Conservation (phyloP, 1,140 invertebrate species). For the Ceratina australensis region DNA sequence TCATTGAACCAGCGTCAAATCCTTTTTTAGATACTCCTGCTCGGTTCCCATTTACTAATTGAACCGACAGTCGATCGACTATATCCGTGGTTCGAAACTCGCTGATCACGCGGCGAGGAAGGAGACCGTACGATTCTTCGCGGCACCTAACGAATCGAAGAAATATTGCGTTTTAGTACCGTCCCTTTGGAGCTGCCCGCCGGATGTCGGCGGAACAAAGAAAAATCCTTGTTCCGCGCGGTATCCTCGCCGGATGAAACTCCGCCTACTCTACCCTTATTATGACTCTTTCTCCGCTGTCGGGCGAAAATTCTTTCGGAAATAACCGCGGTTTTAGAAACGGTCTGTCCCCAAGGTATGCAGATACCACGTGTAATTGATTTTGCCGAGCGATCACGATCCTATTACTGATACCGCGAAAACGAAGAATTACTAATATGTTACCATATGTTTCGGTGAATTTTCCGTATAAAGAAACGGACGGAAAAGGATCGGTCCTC, state of each 20-base stretch:
- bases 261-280: slow-evolving; percentile 60
- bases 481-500: slow-evolving; percentile 12
- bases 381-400: too few species aligned
- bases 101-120: slow-evolving; percentile 10
- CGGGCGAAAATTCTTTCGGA: slow-evolving; percentile 31
- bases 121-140: slow-evolving; percentile 64
- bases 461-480: slow-evolving; percentile 6
- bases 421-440: neutral
- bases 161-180: slow-evolving; percentile 51
- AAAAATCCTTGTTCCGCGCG: slow-evolving; percentile 51
- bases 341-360: too few species aligned
- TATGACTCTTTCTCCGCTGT: slow-evolving; percentile 53
- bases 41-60: slow-evolving; percentile 38
- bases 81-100: neutral
- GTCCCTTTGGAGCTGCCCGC: slow-evolving; percentile 6
- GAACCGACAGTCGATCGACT: neutral
- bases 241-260: slow-evolving; percentile 42
- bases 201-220: slow-evolving; percentile 58
- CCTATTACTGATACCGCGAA: neutral
- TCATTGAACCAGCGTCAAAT: slow-evolving; percentile 34
- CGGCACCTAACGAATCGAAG: slow-evolving; percentile 65
- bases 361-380: too few species aligned
- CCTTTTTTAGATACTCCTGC: slow-evolving; percentile 16
- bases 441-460: slow-evolving; percentile 23
- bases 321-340: neutral